Base-by-base conservation (phyloP, 2,113 vertebrate genomes). In the Dromas ardeola region DNA sequence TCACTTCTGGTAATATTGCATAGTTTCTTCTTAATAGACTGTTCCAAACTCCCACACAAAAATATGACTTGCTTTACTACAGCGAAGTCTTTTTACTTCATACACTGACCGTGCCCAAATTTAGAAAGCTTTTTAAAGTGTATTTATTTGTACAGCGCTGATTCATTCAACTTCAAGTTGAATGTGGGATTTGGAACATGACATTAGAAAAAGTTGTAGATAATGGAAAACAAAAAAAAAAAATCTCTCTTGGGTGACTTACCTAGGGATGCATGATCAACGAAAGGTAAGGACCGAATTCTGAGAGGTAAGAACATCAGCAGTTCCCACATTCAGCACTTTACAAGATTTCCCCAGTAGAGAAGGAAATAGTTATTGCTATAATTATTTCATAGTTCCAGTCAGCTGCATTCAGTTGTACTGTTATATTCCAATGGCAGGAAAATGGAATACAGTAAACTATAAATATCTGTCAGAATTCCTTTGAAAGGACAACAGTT, bases 381-480 rank as follows among this genome's bases (percentile, higher is more conserved):
- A 94, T 95, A 97, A 97, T 96, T 96, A 96, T 96, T 97, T 97
- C 93, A 96, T 96, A 96, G 95, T 97, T 96, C 95, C 96, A 96
- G 96, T 97, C 96, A 97, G 86, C 93, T 88, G 92, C 91, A 82
- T 95, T 95, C 96, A 47, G 84, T 92, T 73, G 86, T 42, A 81
- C 84, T 88, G 85, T 81, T 95, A 79, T 73, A 96, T 95, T 96
- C 94, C 91, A 95, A 88, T 84, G 87, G 95, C 94, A 96, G 92
- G 95, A 94, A 95, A 97, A 93, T 94, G 84, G 93, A 95, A 97
- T 96, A 95, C 95, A 95, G 94, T 95, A 96, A 97, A 97, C 93
- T 93, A 97, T 97, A 97, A 97, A 96, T 97, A 97, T 96, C 96
- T 96, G 95, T 96, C 96, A 96, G 95, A 97, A 97, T 97, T 95